A percentile compares a stretch with the other conserved stretches of the same genome.
These are phyloP conservation scores for Myotis yumanensis DNA, from an alignment of 2,113 vertebrate genomes.

Conservation along the genomic window DNA sequence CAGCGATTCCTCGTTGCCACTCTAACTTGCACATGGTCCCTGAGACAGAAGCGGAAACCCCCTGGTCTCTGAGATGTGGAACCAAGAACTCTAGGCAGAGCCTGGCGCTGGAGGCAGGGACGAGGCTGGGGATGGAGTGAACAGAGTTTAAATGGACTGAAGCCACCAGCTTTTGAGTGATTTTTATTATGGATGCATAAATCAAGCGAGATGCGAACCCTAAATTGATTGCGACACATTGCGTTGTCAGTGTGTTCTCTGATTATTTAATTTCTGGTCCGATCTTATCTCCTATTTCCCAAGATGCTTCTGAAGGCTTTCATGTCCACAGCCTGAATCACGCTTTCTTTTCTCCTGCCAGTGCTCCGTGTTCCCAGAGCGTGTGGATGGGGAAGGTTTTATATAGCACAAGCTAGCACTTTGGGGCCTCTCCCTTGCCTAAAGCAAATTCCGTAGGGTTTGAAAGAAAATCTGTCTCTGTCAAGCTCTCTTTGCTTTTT, in stretches of 20 bases:
- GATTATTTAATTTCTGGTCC: conserved; percentile 66
- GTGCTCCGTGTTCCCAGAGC: conserved; percentile 44
- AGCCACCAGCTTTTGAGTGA: conserved; percentile 19
- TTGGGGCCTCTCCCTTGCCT: conserved; percentile 64
- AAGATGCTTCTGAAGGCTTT: conserved; percentile 62
- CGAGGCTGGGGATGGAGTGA: background rate
- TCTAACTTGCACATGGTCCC: background rate
- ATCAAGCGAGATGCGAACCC: conserved; percentile 63
- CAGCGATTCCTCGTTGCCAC: accelerated
- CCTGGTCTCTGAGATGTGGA: background rate
- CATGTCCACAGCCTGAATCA: conserved; percentile 40
- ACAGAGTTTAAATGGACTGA: background rate
- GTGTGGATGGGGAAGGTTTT: conserved; percentile 5
- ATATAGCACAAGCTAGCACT: conserved; percentile 12
- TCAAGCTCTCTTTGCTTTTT: background rate
- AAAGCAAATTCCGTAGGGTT: conserved; percentile 68
- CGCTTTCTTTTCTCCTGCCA: conserved; percentile 72
- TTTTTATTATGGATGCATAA: conserved; percentile 31
- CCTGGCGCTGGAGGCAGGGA: background rate
- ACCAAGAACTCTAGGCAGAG: background rate
- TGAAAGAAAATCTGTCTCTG: conserved; percentile 52
- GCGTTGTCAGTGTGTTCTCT: conserved; percentile 53
- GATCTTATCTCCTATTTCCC: conserved; percentile 76
- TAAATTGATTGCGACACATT: conserved; percentile 63
- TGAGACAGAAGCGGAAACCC: background rate